Evolutionary conservation across 2,888 invertebrate genomes (phyloP), one percentile per base, ranked within the genome.

Genomic region (Orthonevra nobilis): DNA sequence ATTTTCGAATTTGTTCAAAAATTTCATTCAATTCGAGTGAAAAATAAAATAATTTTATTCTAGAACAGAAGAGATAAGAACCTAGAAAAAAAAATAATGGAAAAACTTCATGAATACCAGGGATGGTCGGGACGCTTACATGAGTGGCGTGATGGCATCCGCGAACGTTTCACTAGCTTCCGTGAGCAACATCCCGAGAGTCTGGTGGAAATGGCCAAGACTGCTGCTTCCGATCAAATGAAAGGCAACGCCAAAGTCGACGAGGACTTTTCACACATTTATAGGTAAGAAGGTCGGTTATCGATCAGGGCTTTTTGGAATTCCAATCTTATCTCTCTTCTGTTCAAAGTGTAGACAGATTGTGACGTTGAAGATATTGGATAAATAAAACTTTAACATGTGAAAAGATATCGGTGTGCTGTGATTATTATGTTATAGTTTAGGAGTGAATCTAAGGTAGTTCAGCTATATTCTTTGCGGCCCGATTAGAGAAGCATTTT

Each of bases 21-120:
- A 36, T 20, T 14, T 56, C 30, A 1, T 14, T 34, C 52, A 60
- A 7, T 70, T 40, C 17, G 23, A 52, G 36, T 52, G 23, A 9
- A 23, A 19, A 15, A 40, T n/a, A 0, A 30, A 48, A 26, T 30
- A 3, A 4, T 23, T 23, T 40, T 26, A 10, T 26, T 12, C 2
- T 3, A 6, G 3, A n/a, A n/a, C n/a, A n/a, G n/a, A n/a, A n/a
- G n/a, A n/a, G n/a, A n/a, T n/a, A n/a, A n/a, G n/a, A n/a, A n/a
- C n/a, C 15, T 20, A 28, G 38, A 87, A 82, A 26, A 36, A 28
- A 12, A n/a, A 82, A 93, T 93, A 93, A 93, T 93, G 85, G 95
- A 95, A 82, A 96, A 96, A 87, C 87, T 96, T 58, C 92, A 94
- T 84, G 94, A 94, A 83, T 96, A 96, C 86, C 93, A 95, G 86